These are phyloP conservation scores for Boloria selene DNA, from an alignment of 2,888 invertebrate species.

Conservation along the genomic window DNA sequence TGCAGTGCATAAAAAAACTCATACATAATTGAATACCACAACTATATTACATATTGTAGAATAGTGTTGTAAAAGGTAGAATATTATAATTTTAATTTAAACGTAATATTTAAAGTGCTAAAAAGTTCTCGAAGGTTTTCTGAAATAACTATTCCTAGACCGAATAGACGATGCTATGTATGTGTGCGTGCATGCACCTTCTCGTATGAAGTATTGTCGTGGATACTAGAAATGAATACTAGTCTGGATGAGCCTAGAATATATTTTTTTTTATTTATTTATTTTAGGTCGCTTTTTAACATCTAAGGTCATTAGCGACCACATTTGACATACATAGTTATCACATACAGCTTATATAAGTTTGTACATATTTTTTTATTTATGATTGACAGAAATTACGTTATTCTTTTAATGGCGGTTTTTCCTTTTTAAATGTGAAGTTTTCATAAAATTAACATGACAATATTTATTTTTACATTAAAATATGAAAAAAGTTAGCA, in stretches of 20 bases:
- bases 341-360: too few relatives aligned
- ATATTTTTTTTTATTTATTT: not conserved
- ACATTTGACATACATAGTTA: too few relatives aligned
- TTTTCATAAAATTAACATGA: too few relatives aligned
- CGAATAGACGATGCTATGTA: conserved; percentile 57
- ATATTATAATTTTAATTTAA: not conserved
- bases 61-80: not conserved
- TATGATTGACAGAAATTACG: not conserved
- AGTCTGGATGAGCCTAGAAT: conserved; percentile 53
- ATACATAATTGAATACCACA: too few relatives aligned
- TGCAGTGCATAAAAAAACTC: too few relatives aligned
- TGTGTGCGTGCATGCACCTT: conserved; percentile 72
- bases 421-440: too few relatives aligned
- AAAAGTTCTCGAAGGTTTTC: conserved; percentile 54
- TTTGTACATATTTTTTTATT: too few relatives aligned
- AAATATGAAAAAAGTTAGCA: too few relatives aligned
- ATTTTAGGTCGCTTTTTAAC: too few relatives aligned
- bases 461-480: too few relatives aligned
- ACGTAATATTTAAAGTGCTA: not conserved
- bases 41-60: too few relatives aligned
- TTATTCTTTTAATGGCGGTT: not conserved
- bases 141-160: conserved; percentile 69
- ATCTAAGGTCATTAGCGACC: too few relatives aligned
- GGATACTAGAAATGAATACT: conserved; percentile 61
- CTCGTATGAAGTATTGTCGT: conserved; percentile 61